phyloP scores from a whole-genome alignment of 2,113 vertebrate genomes.

The Pelmatolapia mariae region DNA sequence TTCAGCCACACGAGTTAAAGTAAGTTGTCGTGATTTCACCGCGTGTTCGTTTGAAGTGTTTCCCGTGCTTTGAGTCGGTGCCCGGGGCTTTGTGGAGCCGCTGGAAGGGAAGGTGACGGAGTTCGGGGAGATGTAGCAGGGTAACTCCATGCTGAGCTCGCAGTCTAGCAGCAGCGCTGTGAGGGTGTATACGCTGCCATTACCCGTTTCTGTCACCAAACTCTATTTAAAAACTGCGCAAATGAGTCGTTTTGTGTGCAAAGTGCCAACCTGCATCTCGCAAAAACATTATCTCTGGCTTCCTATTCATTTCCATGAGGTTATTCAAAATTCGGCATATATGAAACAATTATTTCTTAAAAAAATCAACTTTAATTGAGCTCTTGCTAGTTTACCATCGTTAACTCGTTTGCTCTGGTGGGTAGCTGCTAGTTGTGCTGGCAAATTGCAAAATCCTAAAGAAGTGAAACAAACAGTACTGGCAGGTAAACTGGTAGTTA shows the following conservation, averaged over 20 bases:
- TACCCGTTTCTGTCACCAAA: neutral
- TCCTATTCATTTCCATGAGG: accelerated
- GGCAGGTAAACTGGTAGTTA: neutral
- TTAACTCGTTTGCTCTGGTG: neutral
- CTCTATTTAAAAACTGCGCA: neutral
- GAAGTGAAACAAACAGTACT: accelerated
- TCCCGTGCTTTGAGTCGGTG: neutral
- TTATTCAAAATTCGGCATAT: neutral
- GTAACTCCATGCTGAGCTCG: neutral
- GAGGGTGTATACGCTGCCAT: neutral
- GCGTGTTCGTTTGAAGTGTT: neutral
- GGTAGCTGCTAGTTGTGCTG: neutral
- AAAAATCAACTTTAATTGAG: neutral
- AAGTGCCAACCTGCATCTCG: accelerated
- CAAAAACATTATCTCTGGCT: accelerated
- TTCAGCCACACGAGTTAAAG: slow-evolving; percentile 44
- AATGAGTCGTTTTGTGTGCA: accelerated
- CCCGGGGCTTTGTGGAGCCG: neutral
- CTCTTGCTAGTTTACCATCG: neutral
- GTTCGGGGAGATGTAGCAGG: neutral
- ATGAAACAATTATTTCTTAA: neutral
- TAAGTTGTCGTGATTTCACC: slow-evolving; percentile 43
- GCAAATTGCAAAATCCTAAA: neutral
- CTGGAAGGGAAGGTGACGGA: neutral
- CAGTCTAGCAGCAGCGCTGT: neutral